A percentile compares a stretch with the other conserved stretches of the same genome.
These are phyloP conservation scores for Bombus superbus DNA, from an alignment of 1,140 invertebrate species.

Conservation along the genomic window DNA sequence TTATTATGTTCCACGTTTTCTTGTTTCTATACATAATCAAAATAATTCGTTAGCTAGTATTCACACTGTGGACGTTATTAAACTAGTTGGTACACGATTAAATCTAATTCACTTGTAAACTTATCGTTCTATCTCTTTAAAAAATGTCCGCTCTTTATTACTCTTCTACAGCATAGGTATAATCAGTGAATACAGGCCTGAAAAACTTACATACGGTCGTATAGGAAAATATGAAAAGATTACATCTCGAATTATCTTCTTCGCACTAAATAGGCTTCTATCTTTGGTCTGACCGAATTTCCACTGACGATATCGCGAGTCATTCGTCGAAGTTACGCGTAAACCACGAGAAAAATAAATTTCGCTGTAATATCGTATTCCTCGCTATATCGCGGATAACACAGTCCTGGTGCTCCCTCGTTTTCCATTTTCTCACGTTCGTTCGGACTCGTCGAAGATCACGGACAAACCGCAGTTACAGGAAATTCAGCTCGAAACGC, in stretches of 20 bases:
- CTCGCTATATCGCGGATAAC: slow-evolving; percentile 34
- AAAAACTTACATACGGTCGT: slow-evolving; percentile 39
- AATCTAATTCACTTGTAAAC: slow-evolving; percentile 14
- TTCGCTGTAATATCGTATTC: slow-evolving; percentile 34
- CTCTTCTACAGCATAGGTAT: slow-evolving; percentile 1
- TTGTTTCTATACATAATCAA: slow-evolving; percentile 2
- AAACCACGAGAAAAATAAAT: slow-evolving; percentile 48
- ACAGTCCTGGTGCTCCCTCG: slow-evolving; percentile 41
- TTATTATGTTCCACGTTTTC: neutral
- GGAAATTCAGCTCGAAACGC: slow-evolving; percentile 22
- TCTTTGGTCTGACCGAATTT: slow-evolving; percentile 66
- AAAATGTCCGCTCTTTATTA: neutral
- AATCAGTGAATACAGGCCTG: slow-evolving; percentile 52
- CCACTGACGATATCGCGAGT: slow-evolving; percentile 18
- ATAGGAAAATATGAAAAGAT: slow-evolving; percentile 67
- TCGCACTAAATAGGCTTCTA: slow-evolving; percentile 45
- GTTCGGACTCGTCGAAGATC: slow-evolving; percentile 4
- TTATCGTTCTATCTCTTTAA: neutral
- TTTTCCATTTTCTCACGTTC: neutral
- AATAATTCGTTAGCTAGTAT: slow-evolving; percentile 30
- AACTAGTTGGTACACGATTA: slow-evolving; percentile 28
- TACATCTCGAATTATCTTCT: slow-evolving; percentile 52
- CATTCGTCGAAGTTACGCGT: slow-evolving; percentile 28
- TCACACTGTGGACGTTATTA: slow-evolving; percentile 16
- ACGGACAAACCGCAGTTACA: neutral